phyloP scores from a whole-genome alignment of 2,888 invertebrate genomes.

The Coremacera marginata region DNA sequence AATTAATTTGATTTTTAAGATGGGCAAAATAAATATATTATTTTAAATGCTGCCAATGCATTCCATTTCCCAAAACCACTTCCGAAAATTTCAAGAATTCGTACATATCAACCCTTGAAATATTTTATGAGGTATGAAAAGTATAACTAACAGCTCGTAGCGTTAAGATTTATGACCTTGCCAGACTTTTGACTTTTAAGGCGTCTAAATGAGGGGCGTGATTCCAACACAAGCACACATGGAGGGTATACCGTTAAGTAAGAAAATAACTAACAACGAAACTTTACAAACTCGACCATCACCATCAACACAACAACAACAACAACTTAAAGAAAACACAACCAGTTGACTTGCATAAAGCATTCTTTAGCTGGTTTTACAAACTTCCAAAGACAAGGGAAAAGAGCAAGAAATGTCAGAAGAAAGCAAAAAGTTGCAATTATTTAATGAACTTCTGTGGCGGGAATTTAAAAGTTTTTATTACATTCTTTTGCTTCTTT shows the following conservation, averaged over 20 bases:
- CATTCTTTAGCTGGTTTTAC: neutral
- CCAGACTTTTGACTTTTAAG: slow-evolving; percentile 12
- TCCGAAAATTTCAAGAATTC: no score
- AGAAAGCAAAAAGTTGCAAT: slow-evolving; percentile 20
- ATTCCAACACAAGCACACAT: neutral
- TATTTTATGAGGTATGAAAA: no score
- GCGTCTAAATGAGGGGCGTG: neutral
- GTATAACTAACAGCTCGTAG: neutral
- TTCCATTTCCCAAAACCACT: no score
- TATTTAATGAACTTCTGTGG: slow-evolving; percentile 36
- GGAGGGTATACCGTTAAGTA: neutral
- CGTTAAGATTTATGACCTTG: slow-evolving; percentile 19
- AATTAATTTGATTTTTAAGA: no score
- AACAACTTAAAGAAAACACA: neutral
- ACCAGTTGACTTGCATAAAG: neutral
- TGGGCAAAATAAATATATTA: no score
- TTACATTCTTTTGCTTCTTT: slow-evolving; percentile 15
- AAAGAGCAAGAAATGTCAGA: slow-evolving; percentile 6
- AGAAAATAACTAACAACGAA: neutral
- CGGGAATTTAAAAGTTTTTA: slow-evolving; percentile 35
- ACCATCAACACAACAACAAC: neutral
- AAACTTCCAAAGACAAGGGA: neutral
- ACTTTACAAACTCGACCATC: neutral
- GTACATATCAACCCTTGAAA: no score
- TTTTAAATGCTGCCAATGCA: no score